Base-by-base conservation (phyloP, 2,113 vertebrate genomes). In the Rhea pennata region DNA sequence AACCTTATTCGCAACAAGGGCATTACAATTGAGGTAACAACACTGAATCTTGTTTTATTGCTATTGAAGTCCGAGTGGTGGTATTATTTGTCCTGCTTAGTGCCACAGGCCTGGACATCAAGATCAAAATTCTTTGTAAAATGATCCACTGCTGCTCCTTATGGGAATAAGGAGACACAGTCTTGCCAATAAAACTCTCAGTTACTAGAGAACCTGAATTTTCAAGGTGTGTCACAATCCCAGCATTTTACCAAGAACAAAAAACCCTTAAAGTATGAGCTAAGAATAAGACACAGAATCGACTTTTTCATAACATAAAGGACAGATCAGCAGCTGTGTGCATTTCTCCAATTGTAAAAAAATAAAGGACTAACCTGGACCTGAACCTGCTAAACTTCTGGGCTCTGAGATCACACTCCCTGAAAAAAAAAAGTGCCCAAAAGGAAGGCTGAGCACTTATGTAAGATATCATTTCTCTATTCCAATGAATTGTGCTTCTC, bases 351-450 rank as follows among this genome's bases (percentile, higher is more conserved):
- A 69, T 29, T 33, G 87, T 31, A 46, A 46, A 82, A 80, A 95
- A 91, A 10, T 31, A 83, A 92, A 88, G 75, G 82, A 88, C n/a
- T 96, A 94, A 96, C 94, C 92, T 92, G 87, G 92, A 59, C 56
- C 29, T 33, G 56, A 19, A 95, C 92, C 94, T 95, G 91, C 78
- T 92, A 94, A 78, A 92, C 69, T 95, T 86, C 67, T 83, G 89
- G 84, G 84, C 78, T 96, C 87, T 87, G 82, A 90, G 96, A 92
- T 90, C 81, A 79, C 87, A 92, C 76, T 91, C 74, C 71, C 94
- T 40, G 54, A 85, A 54, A 96, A 75, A 59, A 94, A 75, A 59
- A 94, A 94, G 42, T 67, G 90, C 71, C 89, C 91, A 86, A 91
- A 85, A 95, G 91, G 83, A 91, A 91, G 54, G 50, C 87, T 85